Evolutionary conservation across 2,113 vertebrate species (phyloP), one percentile per base, ranked within the genome.

Genomic region (Misgurnus mizolepis): DNA sequence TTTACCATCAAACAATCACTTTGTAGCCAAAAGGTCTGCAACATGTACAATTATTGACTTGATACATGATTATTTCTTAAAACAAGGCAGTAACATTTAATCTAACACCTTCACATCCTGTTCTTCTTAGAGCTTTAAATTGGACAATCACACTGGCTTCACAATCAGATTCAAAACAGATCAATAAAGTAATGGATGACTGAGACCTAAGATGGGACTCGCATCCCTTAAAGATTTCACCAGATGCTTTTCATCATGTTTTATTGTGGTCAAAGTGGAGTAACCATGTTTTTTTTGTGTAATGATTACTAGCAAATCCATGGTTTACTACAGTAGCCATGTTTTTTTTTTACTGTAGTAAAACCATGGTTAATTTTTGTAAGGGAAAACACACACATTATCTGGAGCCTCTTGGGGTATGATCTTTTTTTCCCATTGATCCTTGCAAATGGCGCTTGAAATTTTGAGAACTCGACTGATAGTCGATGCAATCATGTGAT

Each of bases 381-480:
- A 14, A 64, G 41, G 58, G 41, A 72, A 72, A 47, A 58, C 6
- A 12, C 34, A 34, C 12, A 34, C 60, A 41, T 64, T 75, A 64
- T 56, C 49, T 55, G 17, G 3, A 71, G 27, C 68, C 18, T 71
- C 40, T 10, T 34, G 14, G 34, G 34, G n/a, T 12, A 41, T n/a
- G 71, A 64, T 41, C n/a, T 43, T 68, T 80, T 74, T 73, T 50
- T 62, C 40, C 18, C 12, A 79, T 79, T 41, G 76, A 69, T 50
- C 55, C 27, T 39, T n/a, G 64, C 53, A 64, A 78, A 78, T 78
- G 11, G 58, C 45, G 66, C 39, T 22, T 49, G 58, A 62, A 64
- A 55, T 61, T 41, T 79, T 66, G 14, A 58, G 50, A 74, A 79
- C 78, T 78, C 45, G 41, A 74, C 47, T n/a, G 60, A 65, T 15